Base-by-base conservation (phyloP, 2,113 vertebrate genomes). In the Cephalopholis sonnerati region DNA sequence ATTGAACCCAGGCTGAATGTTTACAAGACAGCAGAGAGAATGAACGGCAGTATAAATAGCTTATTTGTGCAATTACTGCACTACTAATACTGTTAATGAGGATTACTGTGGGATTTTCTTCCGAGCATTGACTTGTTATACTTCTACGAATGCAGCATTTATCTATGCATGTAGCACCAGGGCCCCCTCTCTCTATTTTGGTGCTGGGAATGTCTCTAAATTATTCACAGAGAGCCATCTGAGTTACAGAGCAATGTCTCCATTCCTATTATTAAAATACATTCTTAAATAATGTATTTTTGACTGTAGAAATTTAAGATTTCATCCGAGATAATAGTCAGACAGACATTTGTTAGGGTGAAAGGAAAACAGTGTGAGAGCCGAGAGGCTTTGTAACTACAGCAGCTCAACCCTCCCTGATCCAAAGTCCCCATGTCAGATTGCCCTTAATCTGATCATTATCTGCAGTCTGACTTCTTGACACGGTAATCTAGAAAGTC, bases 401-500 rank as follows among this genome's bases (percentile, higher is more conserved):
- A 67, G 41, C 68, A 64, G 86, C 81, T 88, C 69, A 90, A 68
- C 46, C 22, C 75, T 69, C 29, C 54, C 63, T 64, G 77, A 90
- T 79, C 87, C 83, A 77, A 88, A 92, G 73, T 89, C 84, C 83
- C 57, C 78, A 76, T 82, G 81, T 90, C 87, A 88, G 84, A 91
- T 82, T 88, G 91, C 53, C 88, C 91, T 91, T 94, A 93, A 94
- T 93, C 90, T 91, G 88, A 87, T 90, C 90, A 68, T 89, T 79
- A 91, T 91, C 86, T 86, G 80, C 72, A 29, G 78, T 68, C 88
- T 74, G 89, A 91, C 73, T 72, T 91, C 74, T 85, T 85, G 82
- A 87, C 81, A 68, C 65, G 77, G 87, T 88, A 83, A 90, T 89
- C 83, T 87, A 90, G 71, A 81, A 73, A 86, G 81, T 81, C 17